These are phyloP conservation scores for Pachycephala philippinensis DNA, from an alignment of 2,113 vertebrate species.

Conservation along the genomic window DNA sequence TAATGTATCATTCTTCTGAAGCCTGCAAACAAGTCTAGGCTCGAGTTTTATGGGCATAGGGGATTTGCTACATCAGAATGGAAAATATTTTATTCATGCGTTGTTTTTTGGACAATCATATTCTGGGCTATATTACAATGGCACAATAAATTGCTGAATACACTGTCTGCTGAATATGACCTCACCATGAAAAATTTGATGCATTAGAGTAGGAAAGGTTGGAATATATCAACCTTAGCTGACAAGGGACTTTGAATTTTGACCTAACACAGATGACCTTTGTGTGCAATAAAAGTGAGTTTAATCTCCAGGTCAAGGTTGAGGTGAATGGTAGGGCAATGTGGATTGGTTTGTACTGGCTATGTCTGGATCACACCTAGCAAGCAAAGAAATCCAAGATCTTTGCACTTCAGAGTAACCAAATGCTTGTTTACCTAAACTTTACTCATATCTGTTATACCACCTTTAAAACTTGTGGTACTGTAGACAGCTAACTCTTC, in stretches of 20 bases:
- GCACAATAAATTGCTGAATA: slow-evolving; percentile 78
- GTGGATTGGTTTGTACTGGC: slow-evolving; percentile 39
- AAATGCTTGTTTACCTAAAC: slow-evolving; percentile 43
- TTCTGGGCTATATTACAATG: slow-evolving; percentile 68
- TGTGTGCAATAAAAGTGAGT: slow-evolving; percentile 79
- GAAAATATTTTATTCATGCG: slow-evolving; percentile 72
- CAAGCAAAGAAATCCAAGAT: slow-evolving; percentile 29
- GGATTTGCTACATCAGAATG: slow-evolving; percentile 45
- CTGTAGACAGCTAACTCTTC: background rate
- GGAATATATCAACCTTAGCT: slow-evolving; percentile 82
- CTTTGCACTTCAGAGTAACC: slow-evolving; percentile 11
- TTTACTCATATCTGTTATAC: background rate
- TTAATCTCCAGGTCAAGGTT: slow-evolving; percentile 81
- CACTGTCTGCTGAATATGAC: slow-evolving; percentile 78
- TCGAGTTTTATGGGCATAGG: slow-evolving; percentile 11
- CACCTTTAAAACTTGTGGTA: background rate
- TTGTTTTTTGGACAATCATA: slow-evolving; percentile 71
- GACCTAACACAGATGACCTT: slow-evolving; percentile 78
- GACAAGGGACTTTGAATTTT: slow-evolving; percentile 82
- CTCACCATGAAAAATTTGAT: slow-evolving; percentile 83
- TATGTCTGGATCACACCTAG: slow-evolving; percentile 33
- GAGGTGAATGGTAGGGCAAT: slow-evolving; percentile 62
- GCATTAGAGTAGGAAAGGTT: slow-evolving; percentile 77
- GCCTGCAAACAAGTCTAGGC: slow-evolving; percentile 4
- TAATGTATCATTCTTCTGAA: slow-evolving; percentile 24